Evolutionary conservation across 1,140 invertebrate genomes (phyloP), one percentile per base, ranked within the genome.

Genomic region (Scylla paramamosain): DNA sequence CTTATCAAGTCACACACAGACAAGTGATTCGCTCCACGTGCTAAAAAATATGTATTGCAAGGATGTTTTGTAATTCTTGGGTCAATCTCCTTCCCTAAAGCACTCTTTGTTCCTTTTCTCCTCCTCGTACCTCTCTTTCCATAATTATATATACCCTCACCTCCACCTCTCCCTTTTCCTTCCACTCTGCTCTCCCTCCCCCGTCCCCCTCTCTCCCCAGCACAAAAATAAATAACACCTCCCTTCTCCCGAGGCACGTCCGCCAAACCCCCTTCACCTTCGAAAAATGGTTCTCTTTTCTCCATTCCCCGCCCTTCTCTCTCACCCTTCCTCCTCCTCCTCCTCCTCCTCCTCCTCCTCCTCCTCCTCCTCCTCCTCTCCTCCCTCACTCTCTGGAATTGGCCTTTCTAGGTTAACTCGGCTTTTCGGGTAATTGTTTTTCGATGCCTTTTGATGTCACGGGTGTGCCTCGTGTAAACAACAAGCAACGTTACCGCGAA

Each of bases 391-490:
- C 46, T 48, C 29, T 48, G 48, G 20, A 52, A 86, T 87, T 93
- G 77, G 31, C n/a, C 39, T 46, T n/a, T 28, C 46, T 32, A 48
- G 83, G 16, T 86, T 46, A 86, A 48, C 92, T 77, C 82, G 29
- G 46, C 83, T 93, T 93, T 87, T 93, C 46, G 82, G 52, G 92
- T 93, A 93, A 93, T 93, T 93, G 92, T 93, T 87, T 93, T 86
- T 59, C 92, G 92, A 93, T 93, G 52, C 48, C 83, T 87, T 84
- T 46, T 87, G 92, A 86, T 93, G 92, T 93, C 92, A 87, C 31
- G 92, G 46, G 48, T 52, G 29, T 45, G 46, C 20, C 45, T 48
- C 25, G 83, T 52, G 92, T 84, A 86, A 93, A 86, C 45, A 93
- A 77, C 67, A 25, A 16, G 77, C 52, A 46, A 91, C 59, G 59